Base-by-base conservation (phyloP, 2,113 vertebrate species). In the Myrmophylax atrothorax region DNA sequence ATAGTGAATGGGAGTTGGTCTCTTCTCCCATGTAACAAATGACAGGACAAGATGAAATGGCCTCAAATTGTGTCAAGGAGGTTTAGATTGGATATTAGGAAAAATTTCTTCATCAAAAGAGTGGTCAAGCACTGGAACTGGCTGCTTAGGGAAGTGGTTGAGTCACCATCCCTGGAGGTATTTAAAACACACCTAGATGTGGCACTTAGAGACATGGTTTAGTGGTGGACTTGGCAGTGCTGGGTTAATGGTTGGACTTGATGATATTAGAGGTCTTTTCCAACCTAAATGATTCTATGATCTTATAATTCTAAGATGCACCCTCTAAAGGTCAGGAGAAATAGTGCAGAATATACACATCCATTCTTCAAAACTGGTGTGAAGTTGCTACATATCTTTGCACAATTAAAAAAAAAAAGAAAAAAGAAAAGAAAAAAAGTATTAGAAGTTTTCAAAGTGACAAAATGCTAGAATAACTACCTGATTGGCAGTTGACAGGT, bases 271-370 rank as follows among this genome's bases (percentile, higher is more conserved):
- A 68, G 10, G 19, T 60, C 37, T 66, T 81, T 68, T 68, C 13
- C 53, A 75, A n/a, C 13, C 9, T 14, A 75, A 53, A 68, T 35
- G 29, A 75, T 47, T 40, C 53, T 62, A 40, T 53, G 53, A 53
- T 40, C 19, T 13, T 67, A 29, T 53, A 53, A 10, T 60, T 20
- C n/a, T 75, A 68, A 47, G 59, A 89, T n/a, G 52, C 84, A 79
- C 58, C 31, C 23, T 94, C 40, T 46, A 69, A 85, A 94, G 53
- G 49, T 87, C 87, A 76, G 77, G 38, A 89, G 89, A 94, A 91
- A 68, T 28, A 68, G n/a, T 62, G 37, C n/a, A 50, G 81, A 79
- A 85, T 44, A 84, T 62, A 68, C 40, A 89, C n/a, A 69, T 12
- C 37, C 55, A 59, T 64, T 81, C 69, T 81, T 77, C 60, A 87